Conservation (phyloP, 1,140 invertebrate species). For the Trigoniulus corallinus region DNA sequence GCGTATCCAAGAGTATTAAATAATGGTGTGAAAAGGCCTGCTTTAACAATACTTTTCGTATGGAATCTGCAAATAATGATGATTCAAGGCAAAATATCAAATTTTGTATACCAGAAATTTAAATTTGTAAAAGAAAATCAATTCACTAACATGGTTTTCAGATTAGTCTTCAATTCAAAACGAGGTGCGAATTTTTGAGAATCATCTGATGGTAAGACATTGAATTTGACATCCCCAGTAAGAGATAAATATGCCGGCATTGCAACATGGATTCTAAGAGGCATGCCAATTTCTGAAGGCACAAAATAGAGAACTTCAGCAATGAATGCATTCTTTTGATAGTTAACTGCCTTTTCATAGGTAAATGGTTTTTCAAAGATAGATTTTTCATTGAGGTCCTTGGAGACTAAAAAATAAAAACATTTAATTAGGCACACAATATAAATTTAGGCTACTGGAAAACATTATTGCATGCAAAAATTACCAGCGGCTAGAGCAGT, state of each 20-base stretch:
- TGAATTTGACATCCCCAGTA: slow-evolving; percentile 10
- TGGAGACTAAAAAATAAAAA: not conserved
- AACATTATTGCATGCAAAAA: not conserved
- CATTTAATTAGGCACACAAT: not conserved
- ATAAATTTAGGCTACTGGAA: not conserved
- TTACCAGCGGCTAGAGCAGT: too few species aligned
- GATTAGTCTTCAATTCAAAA: slow-evolving; percentile 6
- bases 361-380: not conserved
- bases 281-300: slow-evolving; percentile 12
- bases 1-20: not conserved
- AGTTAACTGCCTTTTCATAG: not conserved
- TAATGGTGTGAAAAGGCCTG: not conserved
- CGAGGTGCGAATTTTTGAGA: slow-evolving; percentile 10
- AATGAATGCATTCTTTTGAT: slow-evolving; percentile 8
- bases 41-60: too few species aligned
- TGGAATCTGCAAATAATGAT: too few species aligned
- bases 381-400: not conserved
- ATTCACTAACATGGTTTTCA: slow-evolving; percentile 9
- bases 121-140: not conserved
- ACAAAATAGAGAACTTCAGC: slow-evolving; percentile 9
- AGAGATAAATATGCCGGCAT: slow-evolving; percentile 5
- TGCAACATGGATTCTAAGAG: slow-evolving; percentile 11
- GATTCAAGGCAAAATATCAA: too few species aligned
- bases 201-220: slow-evolving; percentile 12
- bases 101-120: not conserved